Base-by-base conservation (phyloP, 2,797 vertebrate species). In the Xyrichtys novacula region DNA sequence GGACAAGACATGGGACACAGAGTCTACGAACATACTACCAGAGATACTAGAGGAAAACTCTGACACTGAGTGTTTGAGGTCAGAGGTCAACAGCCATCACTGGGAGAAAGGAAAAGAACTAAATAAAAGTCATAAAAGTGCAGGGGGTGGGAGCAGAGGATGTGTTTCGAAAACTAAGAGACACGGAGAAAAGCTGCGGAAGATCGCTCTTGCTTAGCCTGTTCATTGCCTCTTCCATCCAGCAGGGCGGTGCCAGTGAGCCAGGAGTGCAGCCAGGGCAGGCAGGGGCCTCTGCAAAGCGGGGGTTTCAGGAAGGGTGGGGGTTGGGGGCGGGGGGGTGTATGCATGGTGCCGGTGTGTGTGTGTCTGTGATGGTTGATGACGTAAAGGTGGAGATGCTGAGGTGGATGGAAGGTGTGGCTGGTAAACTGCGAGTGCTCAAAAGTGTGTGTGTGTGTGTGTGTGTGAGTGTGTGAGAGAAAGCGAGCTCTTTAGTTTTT, bases 201-300 rank as follows among this genome's bases (percentile, higher is more conserved):
- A 76, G 88, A 85, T 91, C 62, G 79, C 86, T 89, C 76, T 92
- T 91, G 90, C 92, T 94, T 93, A 94, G 92, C 93, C 93, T 94
- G 91, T 93, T 89, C 84, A 93, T 89, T 92, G 92, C 91, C 92
- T 94, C 93, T 93, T 95, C 94, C 90, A 90, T 94, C 91, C 93
- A 92, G 88, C 90, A 93, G 90, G 91, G 91, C 74, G 89, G 75
- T 80, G 92, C 89, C 93, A 92, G 88, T 92, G 90, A 93, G 92
- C 92, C 93, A 89, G 93, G 90, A 90, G 88, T 80, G 85, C 92
- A 94, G 93, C 93, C 92, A 92, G 90, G 88, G 85, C 84, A 93
- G 92, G 88, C 90, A 89, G 86, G 81, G 88, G 85, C 85, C 89
- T 94, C 94, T 94, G 93, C 89, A 75, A 93, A 94, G 93, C 90